Evolutionary conservation across 1,140 invertebrate genomes (phyloP), one percentile per base, ranked within the genome.

Genomic region (Mactra quadrangularis): DNA sequence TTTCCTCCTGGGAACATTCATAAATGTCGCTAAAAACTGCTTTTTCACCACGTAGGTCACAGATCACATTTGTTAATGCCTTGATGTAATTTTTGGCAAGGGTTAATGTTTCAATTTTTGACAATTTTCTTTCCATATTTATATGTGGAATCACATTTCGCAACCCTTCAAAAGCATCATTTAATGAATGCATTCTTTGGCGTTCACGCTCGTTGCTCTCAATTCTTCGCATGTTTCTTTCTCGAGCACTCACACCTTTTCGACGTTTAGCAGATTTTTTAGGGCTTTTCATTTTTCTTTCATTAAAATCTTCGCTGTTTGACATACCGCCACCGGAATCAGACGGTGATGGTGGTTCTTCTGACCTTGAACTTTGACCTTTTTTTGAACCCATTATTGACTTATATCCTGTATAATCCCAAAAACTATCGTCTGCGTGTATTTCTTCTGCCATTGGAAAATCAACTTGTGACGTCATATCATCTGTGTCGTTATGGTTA

Each of bases 71-170:
- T 62, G 96, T 97, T 84, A 97, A 94, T 33, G 97, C 97, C 94
- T 97, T 97, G 90, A 97, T 97, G 92, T 97, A 97, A 94, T 97
- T 97, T 93, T 97, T 97, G 86, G 97, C 97, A 90, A 97, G 92
- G 19, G 96, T 97, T 22, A 97, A 93, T 15, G 97, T 97, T 93
- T 97, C 97, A 84, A 97, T 97, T 94, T 97, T 97, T 66, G 96
- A 96, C 83, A 97, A 93, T 87, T 96, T 96, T 77, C 96, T 94
- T 89, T 97, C 96, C 94, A 96, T 96, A 91, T 96, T 96, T 64
- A 97, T 96, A 87, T 97, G 96, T 0, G 97, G 97, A 88, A 97
- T 97, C 7, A 97, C 97, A 93, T 97, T 96, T 76, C 96, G 94
- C 50, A 97, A 93, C 90, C 96, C 96, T 95, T 98, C 96, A 91